These are phyloP conservation scores for Stratiomys singularior DNA, from an alignment of 2,888 invertebrate genomes.

Conservation along the genomic window DNA sequence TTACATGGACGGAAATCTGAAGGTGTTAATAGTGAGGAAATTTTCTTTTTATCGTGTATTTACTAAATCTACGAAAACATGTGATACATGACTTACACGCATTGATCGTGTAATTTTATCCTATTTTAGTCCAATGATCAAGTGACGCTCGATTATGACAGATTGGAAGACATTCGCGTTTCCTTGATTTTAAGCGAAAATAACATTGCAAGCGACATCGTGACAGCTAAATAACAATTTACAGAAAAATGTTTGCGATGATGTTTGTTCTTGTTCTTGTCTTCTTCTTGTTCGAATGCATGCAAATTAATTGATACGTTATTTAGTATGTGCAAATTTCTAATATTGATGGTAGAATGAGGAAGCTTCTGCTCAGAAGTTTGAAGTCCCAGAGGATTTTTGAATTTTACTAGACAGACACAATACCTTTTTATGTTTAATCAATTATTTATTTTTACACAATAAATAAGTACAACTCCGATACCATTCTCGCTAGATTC, in stretches of 20 bases:
- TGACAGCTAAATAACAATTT: conserved; percentile 10
- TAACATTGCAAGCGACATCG: neutral
- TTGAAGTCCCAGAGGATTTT: no score
- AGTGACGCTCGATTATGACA: neutral
- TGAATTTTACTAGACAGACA: no score
- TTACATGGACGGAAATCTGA: neutral
- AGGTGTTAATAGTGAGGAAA: no score
- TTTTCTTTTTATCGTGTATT: neutral
- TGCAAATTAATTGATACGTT: neutral
- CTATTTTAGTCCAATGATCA: conserved; percentile 11
- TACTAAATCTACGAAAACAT: neutral
- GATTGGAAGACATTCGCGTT: conserved; percentile 12
- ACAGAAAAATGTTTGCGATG: conserved; percentile 14
- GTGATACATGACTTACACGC: neutral
- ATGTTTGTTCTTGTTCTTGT: neutral
- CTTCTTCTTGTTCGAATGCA: neutral
- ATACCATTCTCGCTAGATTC: no score
- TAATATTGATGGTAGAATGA: no score
- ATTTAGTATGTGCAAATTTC: no score
- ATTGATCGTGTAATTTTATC: conserved; percentile 24
- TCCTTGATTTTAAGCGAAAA: conserved; percentile 2
- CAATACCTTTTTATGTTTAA: no score
- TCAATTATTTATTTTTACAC: no score
- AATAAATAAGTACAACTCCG: no score
- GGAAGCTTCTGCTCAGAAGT: no score